Conservation (phyloP, 1,140 invertebrate genomes). For the Cotesia typhae region DNA sequence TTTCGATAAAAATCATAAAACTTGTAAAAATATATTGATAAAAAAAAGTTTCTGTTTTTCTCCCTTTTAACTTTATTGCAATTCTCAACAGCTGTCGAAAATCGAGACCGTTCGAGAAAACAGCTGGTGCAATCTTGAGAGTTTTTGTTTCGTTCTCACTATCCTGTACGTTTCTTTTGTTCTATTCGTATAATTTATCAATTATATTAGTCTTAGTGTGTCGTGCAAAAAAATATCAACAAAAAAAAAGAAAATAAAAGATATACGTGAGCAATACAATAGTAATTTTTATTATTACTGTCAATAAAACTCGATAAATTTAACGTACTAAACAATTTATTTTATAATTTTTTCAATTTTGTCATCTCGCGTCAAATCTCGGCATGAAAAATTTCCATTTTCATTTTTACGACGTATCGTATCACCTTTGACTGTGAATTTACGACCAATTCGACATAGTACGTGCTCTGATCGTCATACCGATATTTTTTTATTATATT, state of each 20-base stretch:
- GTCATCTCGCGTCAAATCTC: background rate
- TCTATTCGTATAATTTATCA: constrained; percentile 17
- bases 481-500: background rate
- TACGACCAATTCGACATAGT: constrained; percentile 15
- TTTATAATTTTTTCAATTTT: background rate
- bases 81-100: constrained; percentile 26
- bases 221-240: background rate
- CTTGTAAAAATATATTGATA: constrained; percentile 1
- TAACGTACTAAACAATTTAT: constrained; percentile 3
- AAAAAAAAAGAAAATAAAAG: background rate
- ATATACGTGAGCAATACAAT: background rate
- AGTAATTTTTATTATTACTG: background rate
- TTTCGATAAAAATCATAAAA: no score
- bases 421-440: constrained; percentile 9
- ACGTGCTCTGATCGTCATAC: constrained; percentile 1
- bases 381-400: constrained; percentile 8
- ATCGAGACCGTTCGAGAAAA: constrained; percentile 22
- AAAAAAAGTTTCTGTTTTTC: constrained; percentile 10
- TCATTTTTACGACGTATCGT: constrained; percentile 16
- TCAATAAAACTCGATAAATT: background rate
- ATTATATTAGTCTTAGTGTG: background rate
- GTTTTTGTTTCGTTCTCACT: constrained; percentile 19
- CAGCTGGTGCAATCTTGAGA: constrained; percentile 25
- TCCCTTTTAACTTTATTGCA: constrained; percentile 26
- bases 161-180: background rate